Evolutionary conservation across 2,797 vertebrate species (phyloP).

Genomic region (Propithecus perrieri): DNA sequence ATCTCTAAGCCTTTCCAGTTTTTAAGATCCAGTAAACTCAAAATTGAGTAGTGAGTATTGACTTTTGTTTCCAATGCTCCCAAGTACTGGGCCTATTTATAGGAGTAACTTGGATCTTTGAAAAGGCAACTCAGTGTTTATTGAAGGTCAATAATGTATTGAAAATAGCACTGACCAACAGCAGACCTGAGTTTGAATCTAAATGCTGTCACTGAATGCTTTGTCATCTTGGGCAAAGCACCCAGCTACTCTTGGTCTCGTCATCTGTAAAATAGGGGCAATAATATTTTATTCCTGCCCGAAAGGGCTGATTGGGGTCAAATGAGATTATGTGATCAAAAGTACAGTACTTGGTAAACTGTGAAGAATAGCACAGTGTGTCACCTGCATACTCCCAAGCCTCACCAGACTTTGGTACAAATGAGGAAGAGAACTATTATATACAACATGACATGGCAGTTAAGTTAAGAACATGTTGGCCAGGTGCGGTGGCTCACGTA

Average conservation of each 20-base stretch:
- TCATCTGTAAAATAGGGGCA: neutral
- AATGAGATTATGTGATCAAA: neutral
- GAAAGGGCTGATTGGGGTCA: neutral
- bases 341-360: neutral
- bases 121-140: neutral
- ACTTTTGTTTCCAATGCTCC: neutral
- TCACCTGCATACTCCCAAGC: neutral
- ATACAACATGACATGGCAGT: neutral
- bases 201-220: neutral
- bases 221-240: neutral
- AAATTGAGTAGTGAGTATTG: neutral
- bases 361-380: neutral
- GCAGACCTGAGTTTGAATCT: neutral
- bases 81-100: neutral
- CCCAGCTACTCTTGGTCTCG: neutral
- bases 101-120: neutral
- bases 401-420: neutral
- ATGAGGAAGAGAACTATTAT: neutral
- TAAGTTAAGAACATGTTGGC: neutral
- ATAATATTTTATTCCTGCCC: neutral
- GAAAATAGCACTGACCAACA: neutral
- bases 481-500: neutral
- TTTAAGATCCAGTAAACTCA: neutral
- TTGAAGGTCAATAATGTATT: conserved; percentile 18
- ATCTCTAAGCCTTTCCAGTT: neutral